Base-by-base conservation (phyloP, 1,140 invertebrate genomes). In the Pristionchus pacificus region DNA sequence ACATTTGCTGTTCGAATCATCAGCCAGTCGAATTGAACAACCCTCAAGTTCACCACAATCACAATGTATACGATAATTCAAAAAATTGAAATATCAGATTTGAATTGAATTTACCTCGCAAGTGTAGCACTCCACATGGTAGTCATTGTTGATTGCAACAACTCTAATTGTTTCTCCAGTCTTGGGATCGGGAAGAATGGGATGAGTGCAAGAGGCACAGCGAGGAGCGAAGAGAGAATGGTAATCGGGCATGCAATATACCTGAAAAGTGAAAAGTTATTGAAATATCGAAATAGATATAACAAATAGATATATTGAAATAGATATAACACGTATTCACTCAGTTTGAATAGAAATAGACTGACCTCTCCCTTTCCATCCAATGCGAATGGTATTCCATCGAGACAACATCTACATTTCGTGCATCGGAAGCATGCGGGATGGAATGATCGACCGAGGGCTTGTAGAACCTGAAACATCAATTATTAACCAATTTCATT, bases 391-490 rank as follows among this genome's bases (percentile, higher is more conserved):
- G 95, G 95, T 32, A 97, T 93, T 30, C 95, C 95, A 84, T 98
- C 96, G 25, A 98, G 86, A 85, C 95, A 97, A 83, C 96, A 93
- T 84, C 96, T 95, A 84, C 96, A 98, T 59, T 95, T 89, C 85
- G 92, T 96, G 85, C 96, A 98, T 59, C 95, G 89, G 86, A 98
- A 98, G 87, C 96, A 98, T 2, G 93, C 94, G 19, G 96, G 96
- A 85, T 98, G 96, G 86, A 97, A 98, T 0, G 94, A 95, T 85
- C 97, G 97, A 6, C 95, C 95, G 93, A 98, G 95, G 0, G 96
- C 95, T 90, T 98, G 94, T 38, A 98, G 85, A 81, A 77, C 67
- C 72, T 75, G 74, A 74, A 74, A 29, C 19, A 27, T 65, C 27
- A 27, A 33, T 70, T 71, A n/a, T 49, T 49, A 10, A 49, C 6